Evolutionary conservation across 2,888 invertebrate genomes (phyloP).

Genomic region (Dicycla oo): DNA sequence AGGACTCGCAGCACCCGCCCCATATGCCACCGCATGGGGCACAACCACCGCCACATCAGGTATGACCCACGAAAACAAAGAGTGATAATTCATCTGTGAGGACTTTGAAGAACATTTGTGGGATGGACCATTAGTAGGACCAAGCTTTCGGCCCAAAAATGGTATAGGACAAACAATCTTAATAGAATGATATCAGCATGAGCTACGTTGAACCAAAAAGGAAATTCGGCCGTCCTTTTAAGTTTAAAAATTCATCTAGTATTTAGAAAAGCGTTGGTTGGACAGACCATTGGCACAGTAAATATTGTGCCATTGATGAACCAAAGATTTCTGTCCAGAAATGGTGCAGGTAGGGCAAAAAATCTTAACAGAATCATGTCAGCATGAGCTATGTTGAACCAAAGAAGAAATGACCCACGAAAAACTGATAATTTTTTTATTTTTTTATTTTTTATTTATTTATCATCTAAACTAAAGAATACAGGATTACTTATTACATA

Average conservation of each 20-base stretch:
- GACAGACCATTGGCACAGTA: too few relatives aligned
- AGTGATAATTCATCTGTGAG: not conserved
- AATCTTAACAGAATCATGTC: not conserved
- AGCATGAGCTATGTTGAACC: not conserved
- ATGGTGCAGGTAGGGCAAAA: not conserved
- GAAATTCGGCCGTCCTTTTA: not conserved
- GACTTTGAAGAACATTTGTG: not conserved
- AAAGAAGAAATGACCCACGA: too few relatives aligned
- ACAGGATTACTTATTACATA: too few relatives aligned
- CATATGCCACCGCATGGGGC: conserved; percentile 85
- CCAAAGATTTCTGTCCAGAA: not conserved
- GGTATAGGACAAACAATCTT: not conserved
- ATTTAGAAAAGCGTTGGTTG: too few relatives aligned
- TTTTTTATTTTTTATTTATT: too few relatives aligned
- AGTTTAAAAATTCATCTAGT: not conserved
- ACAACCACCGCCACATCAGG: conserved; percentile 85
- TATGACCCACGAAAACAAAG: conserved; percentile 55
- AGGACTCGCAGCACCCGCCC: conserved; percentile 87
- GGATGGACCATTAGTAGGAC: too few relatives aligned
- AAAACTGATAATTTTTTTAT: too few relatives aligned
- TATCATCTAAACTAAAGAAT: too few relatives aligned
- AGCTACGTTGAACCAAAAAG: not conserved
- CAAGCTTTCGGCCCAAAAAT: not conserved
- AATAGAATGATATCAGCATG: not conserved
- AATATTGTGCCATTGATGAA: too few relatives aligned